Conservation (phyloP, 2,888 invertebrate species). For the Cheilosia impressa region DNA sequence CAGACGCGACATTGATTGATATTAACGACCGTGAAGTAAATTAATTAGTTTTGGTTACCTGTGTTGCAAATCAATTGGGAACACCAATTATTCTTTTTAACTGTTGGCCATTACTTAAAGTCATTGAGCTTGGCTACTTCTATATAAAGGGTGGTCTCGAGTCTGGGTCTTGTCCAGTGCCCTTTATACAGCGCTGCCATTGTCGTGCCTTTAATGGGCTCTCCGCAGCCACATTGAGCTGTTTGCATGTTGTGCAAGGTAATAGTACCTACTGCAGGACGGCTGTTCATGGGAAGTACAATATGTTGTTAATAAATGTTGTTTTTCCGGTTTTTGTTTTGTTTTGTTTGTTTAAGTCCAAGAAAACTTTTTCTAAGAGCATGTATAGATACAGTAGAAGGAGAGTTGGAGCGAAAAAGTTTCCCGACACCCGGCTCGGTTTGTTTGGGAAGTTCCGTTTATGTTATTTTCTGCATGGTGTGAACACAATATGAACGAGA, state of each 20-base stretch:
- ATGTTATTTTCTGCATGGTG: constrained; percentile 50
- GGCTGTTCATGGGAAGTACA: constrained; percentile 53
- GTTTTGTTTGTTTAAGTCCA: constrained; percentile 34
- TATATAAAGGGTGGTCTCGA: background rate
- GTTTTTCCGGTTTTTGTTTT: constrained; percentile 65
- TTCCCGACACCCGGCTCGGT: constrained; percentile 45
- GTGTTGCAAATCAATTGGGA: constrained; percentile 75
- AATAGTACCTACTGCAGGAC: background rate
- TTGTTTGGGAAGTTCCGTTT: constrained; percentile 51
- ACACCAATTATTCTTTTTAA: constrained; percentile 75
- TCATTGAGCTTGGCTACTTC: constrained; percentile 64
- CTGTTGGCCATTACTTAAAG: constrained; percentile 73
- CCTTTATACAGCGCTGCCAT: constrained; percentile 13
- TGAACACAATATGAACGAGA: background rate
- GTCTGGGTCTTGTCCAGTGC: background rate
- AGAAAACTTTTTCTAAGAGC: constrained; percentile 2
- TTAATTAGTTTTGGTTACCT: constrained; percentile 75
- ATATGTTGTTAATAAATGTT: constrained; percentile 71
- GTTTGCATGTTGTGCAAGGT: constrained; percentile 59
- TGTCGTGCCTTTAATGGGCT: constrained; percentile 46
- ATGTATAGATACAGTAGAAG: background rate
- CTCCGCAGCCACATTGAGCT: constrained; percentile 47
- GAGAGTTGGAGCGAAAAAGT: constrained; percentile 37
- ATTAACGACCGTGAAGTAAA: constrained; percentile 71
- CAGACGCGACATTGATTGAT: constrained; percentile 72